Conservation (phyloP, 1,140 invertebrate genomes). For the Mycetomoellerius zeteki region DNA sequence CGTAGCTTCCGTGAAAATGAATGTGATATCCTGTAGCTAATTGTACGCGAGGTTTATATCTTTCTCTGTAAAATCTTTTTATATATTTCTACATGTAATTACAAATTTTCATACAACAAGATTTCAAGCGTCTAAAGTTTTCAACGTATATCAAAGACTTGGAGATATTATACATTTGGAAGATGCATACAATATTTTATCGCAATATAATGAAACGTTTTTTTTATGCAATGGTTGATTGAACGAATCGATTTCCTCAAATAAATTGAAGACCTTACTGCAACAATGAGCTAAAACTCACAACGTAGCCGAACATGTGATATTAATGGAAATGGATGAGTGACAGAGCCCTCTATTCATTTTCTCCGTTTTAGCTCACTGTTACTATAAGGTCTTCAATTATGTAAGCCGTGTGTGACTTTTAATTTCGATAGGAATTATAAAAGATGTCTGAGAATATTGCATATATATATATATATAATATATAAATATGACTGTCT, state of each 20-base stretch:
- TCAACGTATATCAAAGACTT: background rate
- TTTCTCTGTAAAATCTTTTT: background rate
- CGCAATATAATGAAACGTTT: background rate
- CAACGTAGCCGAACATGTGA: no score
- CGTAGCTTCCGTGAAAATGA: constrained; percentile 9
- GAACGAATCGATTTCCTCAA: background rate
- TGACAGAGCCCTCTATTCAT: no score
- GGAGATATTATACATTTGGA: background rate
- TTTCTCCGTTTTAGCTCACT: no score
- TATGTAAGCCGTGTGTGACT: background rate
- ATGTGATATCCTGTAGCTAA: constrained; percentile 14
- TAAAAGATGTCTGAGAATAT: background rate
- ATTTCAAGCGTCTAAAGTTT: constrained; percentile 9
- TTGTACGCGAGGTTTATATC: constrained; percentile 1
- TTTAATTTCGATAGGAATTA: constrained; percentile 1
- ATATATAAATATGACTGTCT: constrained; percentile 4
- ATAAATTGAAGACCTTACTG: background rate
- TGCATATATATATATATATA: background rate
- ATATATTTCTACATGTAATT: background rate
- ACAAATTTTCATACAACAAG: background rate
- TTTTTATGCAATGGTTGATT: background rate
- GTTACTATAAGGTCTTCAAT: no score
- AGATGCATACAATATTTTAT: background rate
- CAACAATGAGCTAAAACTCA: no score
- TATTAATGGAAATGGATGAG: no score